Evolutionary conservation across 1,140 invertebrate species (phyloP).

Genomic region (Aphaenogaster rudis): DNA sequence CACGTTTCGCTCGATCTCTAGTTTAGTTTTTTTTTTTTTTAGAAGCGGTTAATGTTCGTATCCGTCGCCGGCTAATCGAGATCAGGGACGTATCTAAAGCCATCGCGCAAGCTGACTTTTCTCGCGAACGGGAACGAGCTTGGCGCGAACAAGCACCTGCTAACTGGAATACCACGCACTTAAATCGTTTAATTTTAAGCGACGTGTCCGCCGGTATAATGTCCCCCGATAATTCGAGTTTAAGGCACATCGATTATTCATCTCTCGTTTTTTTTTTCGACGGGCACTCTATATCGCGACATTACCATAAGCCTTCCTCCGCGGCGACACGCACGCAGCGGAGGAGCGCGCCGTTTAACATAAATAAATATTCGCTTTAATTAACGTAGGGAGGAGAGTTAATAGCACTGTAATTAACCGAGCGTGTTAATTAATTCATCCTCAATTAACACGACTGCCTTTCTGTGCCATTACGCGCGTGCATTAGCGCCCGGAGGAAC

Average conservation of each 20-base stretch:
- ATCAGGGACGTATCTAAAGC: slow-evolving; percentile 53
- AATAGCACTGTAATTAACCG: slow-evolving; percentile 60
- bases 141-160: neutral
- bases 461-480: slow-evolving; percentile 16
- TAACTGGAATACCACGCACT: neutral
- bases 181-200: neutral
- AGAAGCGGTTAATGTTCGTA: slow-evolving; percentile 2
- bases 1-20: slow-evolving; percentile 19
- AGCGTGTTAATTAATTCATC: slow-evolving; percentile 67
- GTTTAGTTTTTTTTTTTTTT: slow-evolving; percentile 10
- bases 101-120: slow-evolving; percentile 36
- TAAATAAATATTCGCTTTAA: slow-evolving; percentile 66
- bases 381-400: slow-evolving; percentile 20
- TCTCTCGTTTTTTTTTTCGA: neutral
- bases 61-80: slow-evolving; percentile 39
- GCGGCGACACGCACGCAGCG: neutral
- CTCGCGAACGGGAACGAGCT: neutral
- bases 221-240: neutral
- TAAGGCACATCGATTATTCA: slow-evolving; percentile 10
- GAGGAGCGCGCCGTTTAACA: neutral
- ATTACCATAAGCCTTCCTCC: neutral
- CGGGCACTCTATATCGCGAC: neutral
- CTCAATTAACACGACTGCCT: slow-evolving; percentile 61
- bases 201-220: neutral
- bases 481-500: slow-evolving; percentile 5